phyloP scores from a whole-genome alignment of 2,113 vertebrate genomes.

The Okapia johnstoni region DNA sequence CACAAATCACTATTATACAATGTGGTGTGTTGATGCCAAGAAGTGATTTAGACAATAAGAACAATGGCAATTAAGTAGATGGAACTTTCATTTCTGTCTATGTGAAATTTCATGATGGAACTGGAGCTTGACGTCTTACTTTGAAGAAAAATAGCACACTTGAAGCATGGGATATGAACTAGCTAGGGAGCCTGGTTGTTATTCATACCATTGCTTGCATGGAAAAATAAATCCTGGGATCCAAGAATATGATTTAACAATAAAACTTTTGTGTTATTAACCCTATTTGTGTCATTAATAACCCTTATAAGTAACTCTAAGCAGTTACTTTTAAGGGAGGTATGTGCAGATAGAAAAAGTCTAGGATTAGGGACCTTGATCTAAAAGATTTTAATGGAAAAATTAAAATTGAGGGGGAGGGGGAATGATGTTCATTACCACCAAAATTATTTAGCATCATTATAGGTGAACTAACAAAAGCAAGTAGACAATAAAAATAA shows the following conservation, averaged over 20 bases:
- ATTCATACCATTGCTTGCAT: neutral
- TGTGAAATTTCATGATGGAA: neutral
- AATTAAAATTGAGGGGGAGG: neutral
- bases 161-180: neutral
- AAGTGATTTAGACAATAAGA: conserved; percentile 1
- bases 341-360: neutral
- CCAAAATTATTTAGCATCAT: neutral
- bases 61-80: neutral
- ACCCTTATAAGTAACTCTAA: neutral
- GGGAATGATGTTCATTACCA: neutral
- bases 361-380: neutral
- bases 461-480: neutral
- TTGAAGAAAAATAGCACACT: neutral
- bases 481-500: neutral
- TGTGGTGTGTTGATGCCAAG: neutral
- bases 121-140: neutral
- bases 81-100: neutral
- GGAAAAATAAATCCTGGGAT: conserved; percentile 3
- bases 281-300: neutral
- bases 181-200: neutral
- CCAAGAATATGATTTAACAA: neutral
- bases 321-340: conserved; percentile 5
- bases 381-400: conserved; percentile 12
- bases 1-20: neutral
- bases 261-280: neutral